A percentile compares a stretch with the other conserved stretches of the same genome.
Conservation (phyloP, 2,888 invertebrate genomes). For the Ceriagrion tenellum region DNA sequence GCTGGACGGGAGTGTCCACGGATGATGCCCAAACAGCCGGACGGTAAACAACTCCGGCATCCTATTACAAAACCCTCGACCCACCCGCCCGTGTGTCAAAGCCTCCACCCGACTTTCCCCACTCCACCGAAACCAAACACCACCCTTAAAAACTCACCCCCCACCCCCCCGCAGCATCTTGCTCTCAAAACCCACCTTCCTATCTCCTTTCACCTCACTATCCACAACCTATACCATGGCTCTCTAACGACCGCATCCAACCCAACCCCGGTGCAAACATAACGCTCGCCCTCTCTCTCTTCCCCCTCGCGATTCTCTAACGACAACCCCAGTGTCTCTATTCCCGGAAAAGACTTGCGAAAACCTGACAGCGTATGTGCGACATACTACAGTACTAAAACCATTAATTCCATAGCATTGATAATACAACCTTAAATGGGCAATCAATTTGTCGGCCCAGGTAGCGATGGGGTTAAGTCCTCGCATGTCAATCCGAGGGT, state of each 20-base stretch:
- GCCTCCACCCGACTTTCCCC: not conserved
- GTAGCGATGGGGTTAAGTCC: too few relatives aligned
- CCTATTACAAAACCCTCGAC: conserved; percentile 56
- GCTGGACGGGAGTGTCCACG: not conserved
- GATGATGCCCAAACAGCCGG: conserved; percentile 12
- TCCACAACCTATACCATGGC: not conserved
- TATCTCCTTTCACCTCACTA: not conserved
- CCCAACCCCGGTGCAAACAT: not conserved
- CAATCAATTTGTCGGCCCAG: too few relatives aligned
- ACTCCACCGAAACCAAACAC: conserved; percentile 15
- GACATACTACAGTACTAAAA: too few relatives aligned
- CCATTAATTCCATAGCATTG: too few relatives aligned
- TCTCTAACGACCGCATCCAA: not conserved
- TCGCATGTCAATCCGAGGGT: too few relatives aligned
- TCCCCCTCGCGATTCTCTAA: not conserved
- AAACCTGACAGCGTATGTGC: too few relatives aligned
- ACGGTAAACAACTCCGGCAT: conserved; percentile 50
- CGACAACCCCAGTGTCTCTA: not conserved
- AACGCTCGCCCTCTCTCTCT: too few relatives aligned
- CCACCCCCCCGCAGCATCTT: not conserved
- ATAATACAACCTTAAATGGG: too few relatives aligned
- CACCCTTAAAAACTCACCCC: not conserved
- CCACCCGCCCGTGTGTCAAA: conserved; percentile 46
- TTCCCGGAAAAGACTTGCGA: not conserved
- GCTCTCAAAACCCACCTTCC: too few relatives aligned